These are phyloP conservation scores for Halichondria panicea DNA, from an alignment of 37 sponge, comb jelly and placozoan species.

Conservation along the genomic window DNA sequence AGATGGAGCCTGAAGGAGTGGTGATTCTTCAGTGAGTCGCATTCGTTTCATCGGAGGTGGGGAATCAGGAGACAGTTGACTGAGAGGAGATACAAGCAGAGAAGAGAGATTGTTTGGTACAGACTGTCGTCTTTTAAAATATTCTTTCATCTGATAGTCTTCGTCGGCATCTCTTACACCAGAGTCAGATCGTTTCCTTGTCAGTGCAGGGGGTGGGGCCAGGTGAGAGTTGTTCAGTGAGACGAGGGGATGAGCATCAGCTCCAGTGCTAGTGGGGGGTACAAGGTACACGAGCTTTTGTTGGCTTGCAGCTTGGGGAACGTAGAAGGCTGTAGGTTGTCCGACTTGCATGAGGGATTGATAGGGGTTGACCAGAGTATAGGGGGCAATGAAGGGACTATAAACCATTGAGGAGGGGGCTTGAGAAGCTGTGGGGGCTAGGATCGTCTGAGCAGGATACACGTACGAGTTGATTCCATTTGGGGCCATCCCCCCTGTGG, in stretches of 20 bases:
- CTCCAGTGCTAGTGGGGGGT: neutral
- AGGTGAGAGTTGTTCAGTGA: too few relatives aligned
- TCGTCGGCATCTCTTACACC: neutral
- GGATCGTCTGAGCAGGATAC: conserved; percentile 10
- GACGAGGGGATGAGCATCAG: too few relatives aligned
- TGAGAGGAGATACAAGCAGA: conserved; percentile 6
- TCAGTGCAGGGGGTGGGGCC: neutral
- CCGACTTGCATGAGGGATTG: neutral
- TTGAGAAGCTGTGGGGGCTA: neutral
- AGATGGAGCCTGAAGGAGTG: conserved; percentile 9
- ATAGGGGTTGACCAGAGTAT: conserved; percentile 36
- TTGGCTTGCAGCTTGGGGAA: neutral
- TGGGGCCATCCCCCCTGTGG: neutral
- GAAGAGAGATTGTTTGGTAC: conserved; percentile 21
- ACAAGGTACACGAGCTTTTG: conserved; percentile 21
- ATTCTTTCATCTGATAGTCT: conserved; percentile 10
- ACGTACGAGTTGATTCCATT: neutral
- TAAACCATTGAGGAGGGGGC: conserved; percentile 14
- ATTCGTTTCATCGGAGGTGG: neutral
- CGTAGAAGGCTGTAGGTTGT: conserved; percentile 2
- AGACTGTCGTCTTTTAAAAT: conserved; percentile 17
- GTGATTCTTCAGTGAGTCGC: neutral
- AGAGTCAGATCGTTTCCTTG: too few relatives aligned
- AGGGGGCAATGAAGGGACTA: conserved; percentile 27
- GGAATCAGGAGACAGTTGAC: neutral